Conservation (phyloP, 1,140 invertebrate species). For the Homalodisca vitripennis region DNA sequence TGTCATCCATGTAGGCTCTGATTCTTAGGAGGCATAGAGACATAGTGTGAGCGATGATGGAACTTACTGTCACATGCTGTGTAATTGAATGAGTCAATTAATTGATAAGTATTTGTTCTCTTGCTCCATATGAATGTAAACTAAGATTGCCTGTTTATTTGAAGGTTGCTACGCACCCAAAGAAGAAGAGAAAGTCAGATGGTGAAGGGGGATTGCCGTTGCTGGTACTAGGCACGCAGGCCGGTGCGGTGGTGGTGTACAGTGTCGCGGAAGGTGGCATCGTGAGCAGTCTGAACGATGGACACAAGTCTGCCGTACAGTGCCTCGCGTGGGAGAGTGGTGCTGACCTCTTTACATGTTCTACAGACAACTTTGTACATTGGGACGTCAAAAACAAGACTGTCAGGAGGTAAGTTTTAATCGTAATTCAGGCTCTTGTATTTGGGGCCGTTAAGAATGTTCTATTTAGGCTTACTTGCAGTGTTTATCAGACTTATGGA, state of each 20-base stretch:
- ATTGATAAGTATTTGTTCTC: no score
- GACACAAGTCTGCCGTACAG: constrained; percentile 49
- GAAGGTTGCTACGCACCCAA: constrained; percentile 30
- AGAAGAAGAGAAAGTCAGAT: constrained; percentile 42
- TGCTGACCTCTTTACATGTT: constrained; percentile 49
- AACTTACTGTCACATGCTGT: no score
- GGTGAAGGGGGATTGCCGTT: constrained; percentile 38
- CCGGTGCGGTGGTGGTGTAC: constrained; percentile 64
- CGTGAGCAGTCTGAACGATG: constrained; percentile 49
- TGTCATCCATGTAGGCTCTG: no score
- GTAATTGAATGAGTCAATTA: no score
- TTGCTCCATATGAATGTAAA: neutral
- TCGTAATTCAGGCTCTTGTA: neutral
- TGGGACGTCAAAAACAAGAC: constrained; percentile 51
- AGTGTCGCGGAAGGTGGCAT: constrained; percentile 62
- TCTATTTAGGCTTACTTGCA: neutral
- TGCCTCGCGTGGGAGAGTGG: constrained; percentile 49
- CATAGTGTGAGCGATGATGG: no score
- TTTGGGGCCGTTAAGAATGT: neutral
- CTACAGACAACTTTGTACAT: constrained; percentile 51
- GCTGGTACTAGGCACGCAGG: constrained; percentile 63
- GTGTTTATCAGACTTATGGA: neutral
- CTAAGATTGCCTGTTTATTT: constrained; percentile 6
- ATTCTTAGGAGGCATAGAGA: no score
- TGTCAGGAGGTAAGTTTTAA: constrained; percentile 48